Evolutionary conservation across 2,113 vertebrate genomes (phyloP).

Genomic region (Podilymbus podiceps): DNA sequence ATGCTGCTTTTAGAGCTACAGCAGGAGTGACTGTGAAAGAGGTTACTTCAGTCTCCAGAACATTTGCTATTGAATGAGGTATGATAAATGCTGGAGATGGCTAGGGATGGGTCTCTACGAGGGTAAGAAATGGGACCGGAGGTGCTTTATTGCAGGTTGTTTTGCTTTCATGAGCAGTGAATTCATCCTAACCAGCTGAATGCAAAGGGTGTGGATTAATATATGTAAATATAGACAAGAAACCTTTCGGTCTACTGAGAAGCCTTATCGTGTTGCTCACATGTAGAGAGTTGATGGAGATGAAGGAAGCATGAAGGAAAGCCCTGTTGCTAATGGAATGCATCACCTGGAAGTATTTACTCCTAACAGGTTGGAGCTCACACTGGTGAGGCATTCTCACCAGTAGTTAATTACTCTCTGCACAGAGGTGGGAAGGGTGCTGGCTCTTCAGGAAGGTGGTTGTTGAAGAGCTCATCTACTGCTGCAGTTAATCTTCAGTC

Average conservation of each 20-base stretch:
- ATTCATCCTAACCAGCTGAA: not conserved
- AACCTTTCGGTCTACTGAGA: not conserved
- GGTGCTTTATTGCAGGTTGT: not conserved
- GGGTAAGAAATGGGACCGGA: not conserved
- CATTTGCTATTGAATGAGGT: fast-evolving
- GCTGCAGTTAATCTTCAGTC: not conserved
- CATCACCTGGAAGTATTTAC: not conserved
- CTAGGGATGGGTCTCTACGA: not conserved
- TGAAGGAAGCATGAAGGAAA: not conserved
- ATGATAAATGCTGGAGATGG: not conserved
- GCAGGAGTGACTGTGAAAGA: not conserved
- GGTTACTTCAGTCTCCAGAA: not conserved
- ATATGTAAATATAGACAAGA: not conserved
- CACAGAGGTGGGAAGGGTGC: too few species aligned
- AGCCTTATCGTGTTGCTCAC: not conserved
- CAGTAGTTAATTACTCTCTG: not conserved
- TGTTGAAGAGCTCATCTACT: not conserved
- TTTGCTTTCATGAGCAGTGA: not conserved
- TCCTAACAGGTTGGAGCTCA: not conserved
- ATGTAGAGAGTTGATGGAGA: not conserved
- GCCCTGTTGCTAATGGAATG: not conserved
- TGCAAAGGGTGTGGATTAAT: fast-evolving
- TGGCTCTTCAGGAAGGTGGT: not conserved
- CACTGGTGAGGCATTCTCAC: not conserved
- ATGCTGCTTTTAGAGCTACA: not conserved